Base-by-base conservation (phyloP, 2,888 invertebrate species). In the Drosophila yooni region DNA sequence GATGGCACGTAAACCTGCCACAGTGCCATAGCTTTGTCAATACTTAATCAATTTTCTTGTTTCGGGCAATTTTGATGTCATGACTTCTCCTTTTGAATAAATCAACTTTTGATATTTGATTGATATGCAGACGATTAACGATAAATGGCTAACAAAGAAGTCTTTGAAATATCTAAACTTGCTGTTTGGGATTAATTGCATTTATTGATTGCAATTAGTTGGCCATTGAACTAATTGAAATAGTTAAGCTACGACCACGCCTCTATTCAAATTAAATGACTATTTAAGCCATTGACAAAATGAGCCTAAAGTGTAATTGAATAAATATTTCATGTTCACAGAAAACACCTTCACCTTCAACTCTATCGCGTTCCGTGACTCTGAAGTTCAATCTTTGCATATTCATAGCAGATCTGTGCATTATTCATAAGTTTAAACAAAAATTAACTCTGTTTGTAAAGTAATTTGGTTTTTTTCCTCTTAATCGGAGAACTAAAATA, bases 231-330 rank as follows among this genome's bases (percentile, higher is more conserved):
- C 15, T 46, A 25, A 25, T 8, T 46, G 46, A 46, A 46, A 46
- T 46, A 46, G 46, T 25, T 46, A 15, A 25, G 1, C 25, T 3
- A 0, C 46, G 15, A 25, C 3, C 15, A 15, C 15, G 46, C 25
- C 25, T 25, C 1, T 25, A 15, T 25, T 8, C 8, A 34, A 48
- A 48, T 31, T 21, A 57, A 76, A 64, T 48, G 7, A 25, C 3
- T 68, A 56, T 51, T 72, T 21, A 58, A 76, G 58, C 68, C 61
- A 76, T 69, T 64, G 61, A 50, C 72, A 68, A 76, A 62, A 57
- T 59, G 59, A 50, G 59, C 40, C 33, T 31, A 13, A 65, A 76
- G 65, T 63, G 43, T 53, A 73, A 69, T 73, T 66, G 56, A 65
- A 73, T 48, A 29, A 57, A 25, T 53, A 51, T 27, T 46, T 29